phyloP scores from a whole-genome alignment of 1,140 invertebrate genomes.

The Leptopilina boulardi region DNA sequence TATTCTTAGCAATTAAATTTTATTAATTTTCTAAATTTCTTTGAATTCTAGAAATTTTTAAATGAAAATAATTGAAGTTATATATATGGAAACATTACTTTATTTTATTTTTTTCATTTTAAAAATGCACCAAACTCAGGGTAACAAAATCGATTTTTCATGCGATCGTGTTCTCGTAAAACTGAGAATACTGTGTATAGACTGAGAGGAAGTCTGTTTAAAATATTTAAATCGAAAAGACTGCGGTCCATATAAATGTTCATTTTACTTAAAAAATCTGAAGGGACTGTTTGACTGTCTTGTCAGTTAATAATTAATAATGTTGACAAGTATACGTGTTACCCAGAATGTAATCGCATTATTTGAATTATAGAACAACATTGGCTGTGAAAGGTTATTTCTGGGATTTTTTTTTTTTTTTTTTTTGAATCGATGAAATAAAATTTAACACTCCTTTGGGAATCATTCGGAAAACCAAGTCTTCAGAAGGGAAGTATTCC shows the following conservation, averaged over 20 bases:
- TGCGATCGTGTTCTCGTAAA: not conserved
- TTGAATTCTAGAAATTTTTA: too few species aligned
- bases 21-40: too few species aligned
- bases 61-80: too few species aligned
- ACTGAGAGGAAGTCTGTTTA: not conserved
- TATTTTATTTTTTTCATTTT: not conserved
- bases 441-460: constrained; percentile 20
- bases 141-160: not conserved
- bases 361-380: constrained; percentile 25
- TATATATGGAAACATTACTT: too few species aligned
- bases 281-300: not conserved
- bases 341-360: not conserved
- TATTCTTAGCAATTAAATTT: too few species aligned
- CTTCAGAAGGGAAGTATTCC: not conserved
- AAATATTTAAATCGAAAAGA: constrained; percentile 6
- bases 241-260: not conserved
- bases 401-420: constrained; percentile 6
- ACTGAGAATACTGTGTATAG: too few species aligned
- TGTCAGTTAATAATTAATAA: not conserved
- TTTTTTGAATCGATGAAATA: constrained; percentile 11
- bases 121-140: not conserved
- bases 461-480: not conserved
- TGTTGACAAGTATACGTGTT: not conserved
- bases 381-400: constrained; percentile 11
- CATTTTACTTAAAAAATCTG: not conserved